Base-by-base conservation (phyloP, 2,797 vertebrate genomes). In the Threskiornis aethiopicus region DNA sequence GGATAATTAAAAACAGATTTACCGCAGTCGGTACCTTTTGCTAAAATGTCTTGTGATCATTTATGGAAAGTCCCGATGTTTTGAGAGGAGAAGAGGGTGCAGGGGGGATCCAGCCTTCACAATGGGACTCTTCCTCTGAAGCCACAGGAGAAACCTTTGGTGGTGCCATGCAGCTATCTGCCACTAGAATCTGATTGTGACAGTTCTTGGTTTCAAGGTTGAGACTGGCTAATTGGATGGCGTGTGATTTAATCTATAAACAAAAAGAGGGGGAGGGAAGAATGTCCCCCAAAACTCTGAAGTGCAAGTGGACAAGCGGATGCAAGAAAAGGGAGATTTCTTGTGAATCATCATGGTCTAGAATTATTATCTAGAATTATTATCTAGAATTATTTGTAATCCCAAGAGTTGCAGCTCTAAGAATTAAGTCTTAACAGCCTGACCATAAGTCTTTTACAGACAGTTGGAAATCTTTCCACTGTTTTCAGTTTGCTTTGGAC, bases 401-500 rank as follows among this genome's bases (percentile, higher is more conserved):
- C 1, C 3, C 17, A 42, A 21, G 59, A 55, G 28, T 5, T 65
- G 33, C 58, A 55, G 33, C 87, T 89, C 73, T 70, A 41, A 66
- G 89, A 59, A 37, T 10, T 19, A 7, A 51, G 28, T 35, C 37
- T 31, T 55, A 90, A 49, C 69, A 86, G 49, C 69, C 52, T 84
- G 88, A 26, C 70, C 42, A 13, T 55, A 58, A 79, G 31, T 54
- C 58, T 78, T 92, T 66, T 39, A n/a, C 47, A 70, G 57, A 28
- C 52, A 70, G 25, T 1, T 90, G 52, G 64, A 92, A 93, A 76
- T 64, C 71, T 91, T 85, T 82, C 75, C 59, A 35, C 47, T 83
- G 58, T 85, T 96, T 97, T 57, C 71, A 44, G 6, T 94, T 92
- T 66, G 33, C 39, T 93, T 92, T 65, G 84, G 70, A 41, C 35